phyloP scores from a whole-genome alignment of 2,888 invertebrate genomes.

The Operophtera brumata region DNA sequence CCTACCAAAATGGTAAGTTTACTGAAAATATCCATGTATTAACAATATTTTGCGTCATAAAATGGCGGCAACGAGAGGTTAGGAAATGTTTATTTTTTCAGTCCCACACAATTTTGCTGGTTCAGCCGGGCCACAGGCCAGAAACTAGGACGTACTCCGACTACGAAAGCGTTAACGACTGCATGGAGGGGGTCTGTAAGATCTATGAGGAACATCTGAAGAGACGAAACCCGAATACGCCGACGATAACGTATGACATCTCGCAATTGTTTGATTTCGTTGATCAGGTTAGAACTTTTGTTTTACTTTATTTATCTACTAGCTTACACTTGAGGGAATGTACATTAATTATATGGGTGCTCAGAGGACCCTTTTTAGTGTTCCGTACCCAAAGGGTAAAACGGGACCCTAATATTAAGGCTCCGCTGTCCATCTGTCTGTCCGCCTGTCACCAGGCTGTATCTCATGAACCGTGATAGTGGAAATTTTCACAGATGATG shows the following conservation, averaged over 20 bases:
- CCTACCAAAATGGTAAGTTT: slow-evolving; percentile 50
- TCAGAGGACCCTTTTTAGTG: too few relatives aligned
- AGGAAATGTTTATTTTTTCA: slow-evolving; percentile 59
- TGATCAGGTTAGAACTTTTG: slow-evolving; percentile 83
- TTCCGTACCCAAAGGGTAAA: too few relatives aligned
- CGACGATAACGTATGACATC: slow-evolving; percentile 99
- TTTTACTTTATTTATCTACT: neutral
- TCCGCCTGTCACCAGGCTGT: too few relatives aligned
- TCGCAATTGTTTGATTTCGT: slow-evolving; percentile 99
- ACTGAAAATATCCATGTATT: neutral
- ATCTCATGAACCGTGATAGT: too few relatives aligned
- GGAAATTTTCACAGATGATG: too few relatives aligned
- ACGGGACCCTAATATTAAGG: too few relatives aligned
- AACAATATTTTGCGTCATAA: slow-evolving; percentile 31
- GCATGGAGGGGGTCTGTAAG: slow-evolving; percentile 99
- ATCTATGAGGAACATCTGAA: slow-evolving; percentile 99
- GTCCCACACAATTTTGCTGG: slow-evolving; percentile 98
- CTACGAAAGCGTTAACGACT: slow-evolving; percentile 98
- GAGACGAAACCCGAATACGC: slow-evolving; percentile 95
- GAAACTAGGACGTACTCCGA: slow-evolving; percentile 99
- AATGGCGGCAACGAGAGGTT: slow-evolving; percentile 62
- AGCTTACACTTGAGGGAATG: too few relatives aligned
- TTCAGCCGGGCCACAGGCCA: slow-evolving; percentile 95
- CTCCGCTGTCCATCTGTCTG: too few relatives aligned
- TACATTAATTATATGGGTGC: too few relatives aligned